Percentiles rank a stretch among this genome's conserved stretches.
Conservation (phyloP, 2,113 vertebrate species). For the Limanda limanda region DNA sequence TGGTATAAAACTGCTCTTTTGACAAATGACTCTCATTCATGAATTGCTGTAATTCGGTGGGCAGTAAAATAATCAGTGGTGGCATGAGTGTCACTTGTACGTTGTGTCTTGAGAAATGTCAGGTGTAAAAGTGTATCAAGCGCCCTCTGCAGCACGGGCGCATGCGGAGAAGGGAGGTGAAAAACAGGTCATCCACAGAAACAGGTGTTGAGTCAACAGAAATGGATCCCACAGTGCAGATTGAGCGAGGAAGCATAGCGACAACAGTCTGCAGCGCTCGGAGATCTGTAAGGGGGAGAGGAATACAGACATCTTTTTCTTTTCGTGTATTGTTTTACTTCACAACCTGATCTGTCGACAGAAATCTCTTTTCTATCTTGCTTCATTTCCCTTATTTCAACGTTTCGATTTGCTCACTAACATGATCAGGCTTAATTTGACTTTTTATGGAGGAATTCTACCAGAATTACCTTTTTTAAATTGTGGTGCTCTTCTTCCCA, state of each 20-base stretch:
- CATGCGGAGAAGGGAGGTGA: constrained; percentile 33
- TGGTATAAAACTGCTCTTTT: background rate
- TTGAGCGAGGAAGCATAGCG: constrained; percentile 20
- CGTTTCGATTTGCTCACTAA: background rate
- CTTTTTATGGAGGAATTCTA: no score
- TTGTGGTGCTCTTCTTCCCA: no score
- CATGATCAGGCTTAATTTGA: no score
- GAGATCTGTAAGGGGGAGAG: background rate
- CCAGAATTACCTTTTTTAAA: background rate
- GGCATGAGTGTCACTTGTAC: background rate
- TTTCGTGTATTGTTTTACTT: constrained; percentile 20
- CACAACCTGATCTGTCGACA: background rate
- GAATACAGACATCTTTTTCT: constrained; percentile 1
- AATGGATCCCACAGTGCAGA: constrained; percentile 55
- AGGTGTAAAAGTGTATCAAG: constrained; percentile 18
- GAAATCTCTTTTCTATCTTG: background rate
- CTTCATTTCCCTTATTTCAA: background rate
- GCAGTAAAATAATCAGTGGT: background rate
- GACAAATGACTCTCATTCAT: background rate
- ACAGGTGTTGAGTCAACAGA: constrained; percentile 60
- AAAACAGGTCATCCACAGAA: constrained; percentile 53
- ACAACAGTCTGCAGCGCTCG: constrained; percentile 9
- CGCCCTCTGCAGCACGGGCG: constrained; percentile 12
- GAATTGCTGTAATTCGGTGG: background rate
- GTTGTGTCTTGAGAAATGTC: constrained; percentile 21